phyloP scores from a whole-genome alignment of 2,113 vertebrate genomes.

The Mesocricetus auratus region DNA sequence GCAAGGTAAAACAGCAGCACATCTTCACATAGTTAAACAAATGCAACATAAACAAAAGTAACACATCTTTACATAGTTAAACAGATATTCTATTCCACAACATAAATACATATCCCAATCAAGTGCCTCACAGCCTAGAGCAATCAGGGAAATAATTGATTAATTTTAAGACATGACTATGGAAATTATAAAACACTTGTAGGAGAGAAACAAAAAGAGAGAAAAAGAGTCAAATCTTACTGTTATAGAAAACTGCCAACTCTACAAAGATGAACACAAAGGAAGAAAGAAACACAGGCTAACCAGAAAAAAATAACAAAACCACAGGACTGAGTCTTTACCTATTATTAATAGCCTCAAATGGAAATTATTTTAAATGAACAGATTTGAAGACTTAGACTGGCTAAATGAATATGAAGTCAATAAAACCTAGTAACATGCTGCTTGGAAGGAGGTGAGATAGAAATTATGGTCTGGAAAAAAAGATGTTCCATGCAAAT shows the following conservation, averaged over 20 bases:
- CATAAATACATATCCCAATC: background rate
- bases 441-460: background rate
- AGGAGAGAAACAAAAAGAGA: too few species aligned
- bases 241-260: background rate
- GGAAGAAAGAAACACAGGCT: background rate
- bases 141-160: background rate
- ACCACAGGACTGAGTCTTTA: background rate
- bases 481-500: background rate
- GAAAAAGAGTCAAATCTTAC: background rate
- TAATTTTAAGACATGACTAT: background rate
- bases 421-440: background rate
- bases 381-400: background rate
- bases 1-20: background rate
- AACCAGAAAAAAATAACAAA: background rate
- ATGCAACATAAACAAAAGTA: too few species aligned
- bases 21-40: background rate
- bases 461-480: background rate
- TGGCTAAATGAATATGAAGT: background rate
- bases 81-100: background rate
- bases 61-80: too few species aligned
- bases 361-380: background rate
- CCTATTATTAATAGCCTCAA: background rate
- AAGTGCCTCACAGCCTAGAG: background rate
- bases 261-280: background rate
- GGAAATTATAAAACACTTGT: background rate